Conservation (phyloP, 2,113 vertebrate genomes). For the Gopherus evgoodei region DNA sequence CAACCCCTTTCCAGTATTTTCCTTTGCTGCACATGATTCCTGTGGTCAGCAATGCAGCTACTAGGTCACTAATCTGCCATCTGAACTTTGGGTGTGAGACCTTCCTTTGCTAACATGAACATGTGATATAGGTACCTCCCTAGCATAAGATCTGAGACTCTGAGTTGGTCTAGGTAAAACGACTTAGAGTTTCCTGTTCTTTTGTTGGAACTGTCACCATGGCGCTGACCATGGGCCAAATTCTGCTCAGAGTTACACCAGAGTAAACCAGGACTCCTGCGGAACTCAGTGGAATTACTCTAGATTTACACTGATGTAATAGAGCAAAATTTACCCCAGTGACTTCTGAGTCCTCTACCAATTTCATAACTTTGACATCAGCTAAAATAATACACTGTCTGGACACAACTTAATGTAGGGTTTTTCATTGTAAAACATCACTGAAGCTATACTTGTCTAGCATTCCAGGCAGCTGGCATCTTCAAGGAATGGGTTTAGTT, state of each 20-base stretch:
- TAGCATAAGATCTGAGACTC: not conserved
- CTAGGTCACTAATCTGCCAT: rapidly evolving
- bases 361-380: not conserved
- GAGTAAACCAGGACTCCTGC: not conserved
- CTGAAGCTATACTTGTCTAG: constrained; percentile 70
- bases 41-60: not conserved
- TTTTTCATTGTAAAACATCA: constrained; percentile 61
- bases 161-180: not conserved
- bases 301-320: not conserved
- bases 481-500: constrained; percentile 86
- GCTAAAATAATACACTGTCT: constrained; percentile 41
- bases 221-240: not conserved
- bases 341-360: not conserved
- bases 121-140: not conserved
- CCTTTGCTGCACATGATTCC: not conserved
- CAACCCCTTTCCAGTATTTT: not conserved
- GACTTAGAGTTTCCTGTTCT: not conserved
- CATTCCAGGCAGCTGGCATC: constrained; percentile 65
- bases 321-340: not conserved
- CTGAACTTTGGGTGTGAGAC: not conserved
- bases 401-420: constrained; percentile 26
- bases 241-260: rapidly evolving
- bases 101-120: constrained; percentile 40
- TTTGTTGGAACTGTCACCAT: not conserved
- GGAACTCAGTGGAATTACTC: not conserved